Evolutionary conservation across 1,140 invertebrate genomes (phyloP), one percentile per base, ranked within the genome.

Genomic region (Papilio aristodemus): DNA sequence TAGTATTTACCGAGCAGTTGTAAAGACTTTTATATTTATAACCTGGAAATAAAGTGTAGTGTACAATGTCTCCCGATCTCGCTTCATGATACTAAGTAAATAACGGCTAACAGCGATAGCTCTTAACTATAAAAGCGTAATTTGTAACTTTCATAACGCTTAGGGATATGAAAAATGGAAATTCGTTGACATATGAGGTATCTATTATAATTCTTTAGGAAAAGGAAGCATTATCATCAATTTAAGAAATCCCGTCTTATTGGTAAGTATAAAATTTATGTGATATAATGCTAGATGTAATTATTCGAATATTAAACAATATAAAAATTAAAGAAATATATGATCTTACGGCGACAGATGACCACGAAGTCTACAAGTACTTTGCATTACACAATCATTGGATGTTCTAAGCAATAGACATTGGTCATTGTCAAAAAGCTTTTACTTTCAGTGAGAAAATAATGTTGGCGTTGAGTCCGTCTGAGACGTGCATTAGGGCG

Each of bases 351-450:
- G n/a, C n/a, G n/a, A n/a, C n/a, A n/a, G n/a, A n/a, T n/a, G n/a
- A n/a, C n/a, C n/a, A n/a, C n/a, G n/a, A n/a, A n/a, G n/a, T n/a
- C n/a, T n/a, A n/a, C n/a, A n/a, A n/a, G n/a, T n/a, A n/a, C n/a
- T n/a, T n/a, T n/a, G n/a, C n/a, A n/a, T n/a, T n/a, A 10, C 9
- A 10, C 10, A 22, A 25, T 54, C 19, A 54, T 54, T 19, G 41
- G 19, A 54, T 22, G 46, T 22, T 54, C 4, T 54, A 22, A 54
- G 46, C 17, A 46, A 14, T 25, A 54, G 46, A 54, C 46, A 54
- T 54, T 54, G 46, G 46, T 54, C 46, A 54, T 54, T 54, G 57
- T 32, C 32, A 62, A 62, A 62, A 62, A 62, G 59, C 59, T 62
- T 62, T 62, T 62, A 62, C 59, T 62, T 36, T 10, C 10, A 11